Evolutionary conservation across 2,113 vertebrate genomes (phyloP).

Genomic region (Pogonocichla stellata): DNA sequence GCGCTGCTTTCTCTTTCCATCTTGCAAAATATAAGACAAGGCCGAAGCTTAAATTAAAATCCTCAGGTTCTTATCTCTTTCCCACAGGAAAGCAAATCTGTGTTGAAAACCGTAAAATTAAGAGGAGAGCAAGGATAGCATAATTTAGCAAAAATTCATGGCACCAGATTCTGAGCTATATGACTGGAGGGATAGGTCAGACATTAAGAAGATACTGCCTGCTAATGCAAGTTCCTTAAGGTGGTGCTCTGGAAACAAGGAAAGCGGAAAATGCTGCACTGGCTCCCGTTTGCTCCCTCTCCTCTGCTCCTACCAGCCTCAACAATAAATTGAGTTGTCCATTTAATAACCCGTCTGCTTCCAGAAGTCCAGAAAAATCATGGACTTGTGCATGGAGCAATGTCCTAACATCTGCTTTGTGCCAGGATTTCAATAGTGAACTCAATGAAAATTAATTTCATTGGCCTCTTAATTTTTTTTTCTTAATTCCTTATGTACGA

Average conservation of each 20-base stretch:
- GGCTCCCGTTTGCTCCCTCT: neutral
- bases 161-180: slow-evolving; percentile 80
- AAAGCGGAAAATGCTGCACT: slow-evolving; percentile 5
- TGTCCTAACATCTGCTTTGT: slow-evolving; percentile 1
- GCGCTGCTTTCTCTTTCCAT: slow-evolving; percentile 69
- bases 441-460: slow-evolving; percentile 15
- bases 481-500: neutral
- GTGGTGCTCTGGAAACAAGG: slow-evolving; percentile 72
- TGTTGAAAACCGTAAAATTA: slow-evolving; percentile 97
- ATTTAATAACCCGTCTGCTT: neutral
- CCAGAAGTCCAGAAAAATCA: neutral
- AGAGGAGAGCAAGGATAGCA: slow-evolving; percentile 89
- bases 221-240: slow-evolving; percentile 78
- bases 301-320: neutral
- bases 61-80: slow-evolving; percentile 93
- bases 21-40: slow-evolving; percentile 85
- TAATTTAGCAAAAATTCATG: slow-evolving; percentile 87
- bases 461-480: neutral
- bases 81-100: slow-evolving; percentile 94
- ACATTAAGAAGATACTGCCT: slow-evolving; percentile 80
- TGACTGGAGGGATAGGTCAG: slow-evolving; percentile 84
- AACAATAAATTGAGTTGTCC: slow-evolving; percentile 21
- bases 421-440: neutral
- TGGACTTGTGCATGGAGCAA: neutral
- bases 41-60: slow-evolving; percentile 88